Evolutionary conservation across 1,140 invertebrate species (phyloP).

Genomic region (Ceratosolen solmsi): DNA sequence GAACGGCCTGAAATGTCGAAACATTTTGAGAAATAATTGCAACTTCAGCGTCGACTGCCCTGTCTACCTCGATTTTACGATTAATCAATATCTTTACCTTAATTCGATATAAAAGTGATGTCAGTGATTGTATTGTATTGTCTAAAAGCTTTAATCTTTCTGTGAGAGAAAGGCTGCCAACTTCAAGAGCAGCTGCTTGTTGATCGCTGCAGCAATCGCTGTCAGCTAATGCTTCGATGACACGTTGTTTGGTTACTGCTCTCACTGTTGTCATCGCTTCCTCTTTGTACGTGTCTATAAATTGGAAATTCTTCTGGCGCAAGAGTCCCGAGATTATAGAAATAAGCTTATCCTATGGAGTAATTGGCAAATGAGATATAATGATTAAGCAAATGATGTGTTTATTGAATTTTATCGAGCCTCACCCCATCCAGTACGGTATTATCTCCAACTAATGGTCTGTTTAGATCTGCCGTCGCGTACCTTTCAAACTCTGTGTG

Average conservation of each 20-base stretch:
- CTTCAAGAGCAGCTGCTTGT: conserved; percentile 70
- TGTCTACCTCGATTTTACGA: neutral
- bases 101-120: conserved; percentile 76
- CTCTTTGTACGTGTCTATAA: conserved; percentile 90
- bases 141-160: conserved; percentile 88
- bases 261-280: conserved; percentile 92
- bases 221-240: conserved; percentile 84
- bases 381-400: neutral
- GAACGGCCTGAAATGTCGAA: conserved; percentile 75
- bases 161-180: conserved; percentile 76
- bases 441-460: conserved; percentile 81
- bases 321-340: conserved; percentile 92
- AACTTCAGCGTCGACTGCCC: too few species aligned
- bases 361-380: neutral
- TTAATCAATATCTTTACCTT: conserved; percentile 72
- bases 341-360: conserved; percentile 84
- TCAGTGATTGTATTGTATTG: conserved; percentile 78
- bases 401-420: neutral
- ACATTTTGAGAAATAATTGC: neutral
- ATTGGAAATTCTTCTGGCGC: conserved; percentile 88
- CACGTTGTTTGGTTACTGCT: conserved; percentile 90
- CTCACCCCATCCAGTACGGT: conserved; percentile 78
- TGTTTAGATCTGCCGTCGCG: conserved; percentile 92
- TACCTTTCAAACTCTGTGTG: conserved; percentile 95
- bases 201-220: conserved; percentile 76